Base-by-base conservation (phyloP, 2,888 invertebrate genomes). In the Pinctada fucata region DNA sequence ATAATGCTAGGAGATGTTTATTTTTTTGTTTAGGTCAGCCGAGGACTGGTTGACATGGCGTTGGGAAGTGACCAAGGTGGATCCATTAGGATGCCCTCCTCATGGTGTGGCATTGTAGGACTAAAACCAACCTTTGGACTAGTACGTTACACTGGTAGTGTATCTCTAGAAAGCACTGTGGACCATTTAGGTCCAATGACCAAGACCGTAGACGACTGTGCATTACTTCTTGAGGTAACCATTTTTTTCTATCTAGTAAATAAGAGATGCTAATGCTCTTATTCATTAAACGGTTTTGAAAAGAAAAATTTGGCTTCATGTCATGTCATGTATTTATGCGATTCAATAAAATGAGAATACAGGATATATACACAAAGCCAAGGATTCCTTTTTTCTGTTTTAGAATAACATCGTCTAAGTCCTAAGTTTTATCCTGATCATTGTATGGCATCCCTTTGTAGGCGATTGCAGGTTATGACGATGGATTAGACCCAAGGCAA, bases 161-260 rank as follows among this genome's bases (percentile, higher is more conserved):
- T 83, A n/a, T 70, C 87, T 4, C 85, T 90, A 47, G 88, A 90
- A 50, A 81, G 81, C 10, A 84, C 87, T 2, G 16, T 90, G 2
- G 91, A 92, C 76, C 90, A 90, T 78, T 74, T 86, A 0, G 91
- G 91, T 64, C 91, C 92, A 31, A 91, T 92, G 89, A 87, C 91
- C 5, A 82, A 82, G 3, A 92, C 85, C 31, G 91, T 91, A 3
- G 71, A 78, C 0, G 91, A 92, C 77, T 88, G 88, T 75, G 91
- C 92, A 2, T 81, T 89, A 3, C 71, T 91, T n/a, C 82, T 92
- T 16, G 89, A 91, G 88, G 91, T 52, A 52, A n/a, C n/a, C n/a
- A n/a, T n/a, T n/a, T n/a, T n/a, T n/a, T n/a, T n/a, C n/a, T n/a
- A n/a, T n/a, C n/a, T n/a, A n/a, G n/a, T n/a, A n/a, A n/a, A n/a